Evolutionary conservation across 2,888 invertebrate genomes (phyloP).

Genomic region (Noctua janthe): DNA sequence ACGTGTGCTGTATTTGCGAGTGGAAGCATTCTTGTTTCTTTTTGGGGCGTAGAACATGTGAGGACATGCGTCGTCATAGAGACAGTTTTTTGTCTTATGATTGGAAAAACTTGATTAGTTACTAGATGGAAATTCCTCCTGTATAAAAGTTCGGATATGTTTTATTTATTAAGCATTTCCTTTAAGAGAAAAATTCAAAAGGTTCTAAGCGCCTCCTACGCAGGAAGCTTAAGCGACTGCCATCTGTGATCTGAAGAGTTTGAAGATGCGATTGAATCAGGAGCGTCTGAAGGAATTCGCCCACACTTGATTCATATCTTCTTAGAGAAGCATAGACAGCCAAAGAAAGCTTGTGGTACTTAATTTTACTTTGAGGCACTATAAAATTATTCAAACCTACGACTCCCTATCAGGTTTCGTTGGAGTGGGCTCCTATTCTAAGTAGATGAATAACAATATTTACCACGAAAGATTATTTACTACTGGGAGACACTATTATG

Average conservation of each 20-base stretch:
- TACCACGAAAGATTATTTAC: neutral
- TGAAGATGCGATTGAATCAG: constrained; percentile 3
- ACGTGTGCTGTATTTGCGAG: constrained; percentile 4
- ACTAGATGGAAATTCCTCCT: neutral
- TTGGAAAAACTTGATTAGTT: neutral
- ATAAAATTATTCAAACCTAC: constrained; percentile 3
- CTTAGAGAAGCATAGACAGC: neutral
- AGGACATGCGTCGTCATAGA: neutral
- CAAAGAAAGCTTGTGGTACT: neutral
- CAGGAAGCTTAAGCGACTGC: neutral
- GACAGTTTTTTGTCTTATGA: neutral
- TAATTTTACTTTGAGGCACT: neutral
- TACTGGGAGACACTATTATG: neutral
- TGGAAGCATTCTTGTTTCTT: neutral
- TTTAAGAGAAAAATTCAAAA: constrained; percentile 27
- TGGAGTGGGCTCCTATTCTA: neutral
- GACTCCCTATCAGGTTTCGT: neutral
- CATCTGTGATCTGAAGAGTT: neutral
- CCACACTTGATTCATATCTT: constrained; percentile 7
- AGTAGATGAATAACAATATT: neutral
- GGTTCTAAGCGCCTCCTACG: constrained; percentile 27
- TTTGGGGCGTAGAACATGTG: neutral
- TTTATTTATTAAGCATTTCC: neutral
- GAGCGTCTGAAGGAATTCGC: neutral
- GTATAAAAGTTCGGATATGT: neutral